Evolutionary conservation across 2,797 vertebrate genomes (phyloP).

Genomic region (Myotis myotis): DNA sequence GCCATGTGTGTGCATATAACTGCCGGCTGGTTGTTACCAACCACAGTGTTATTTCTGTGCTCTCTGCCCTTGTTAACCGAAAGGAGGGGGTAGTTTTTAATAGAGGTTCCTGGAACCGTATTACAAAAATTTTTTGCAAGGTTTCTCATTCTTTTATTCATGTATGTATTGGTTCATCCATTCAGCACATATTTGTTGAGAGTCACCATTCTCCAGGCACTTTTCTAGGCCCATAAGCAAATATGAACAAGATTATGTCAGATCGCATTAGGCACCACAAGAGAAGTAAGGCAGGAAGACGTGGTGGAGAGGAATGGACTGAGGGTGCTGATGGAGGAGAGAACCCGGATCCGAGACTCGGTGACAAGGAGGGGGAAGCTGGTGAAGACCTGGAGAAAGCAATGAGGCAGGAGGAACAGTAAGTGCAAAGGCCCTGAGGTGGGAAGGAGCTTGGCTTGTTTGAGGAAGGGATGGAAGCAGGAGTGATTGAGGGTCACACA

Average conservation of each 20-base stretch:
- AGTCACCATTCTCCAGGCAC: too few species aligned
- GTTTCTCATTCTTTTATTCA: not conserved
- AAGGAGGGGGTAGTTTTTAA: not conserved
- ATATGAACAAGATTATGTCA: not conserved
- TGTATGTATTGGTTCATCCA: not conserved
- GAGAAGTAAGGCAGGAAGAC: not conserved
- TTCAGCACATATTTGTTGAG: not conserved
- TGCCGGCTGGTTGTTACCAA: conserved; percentile 45
- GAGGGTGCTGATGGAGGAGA: not conserved
- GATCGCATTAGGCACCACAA: accelerated
- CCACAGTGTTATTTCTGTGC: conserved; percentile 25
- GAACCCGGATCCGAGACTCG: not conserved
- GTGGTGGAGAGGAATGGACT: not conserved
- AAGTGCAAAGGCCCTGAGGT: not conserved
- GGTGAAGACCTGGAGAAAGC: not conserved
- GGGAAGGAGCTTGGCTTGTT: not conserved
- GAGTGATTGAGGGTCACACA: not conserved
- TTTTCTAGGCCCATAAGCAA: not conserved
- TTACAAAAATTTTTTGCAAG: not conserved
- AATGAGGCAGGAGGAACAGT: not conserved
- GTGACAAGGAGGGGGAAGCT: not conserved
- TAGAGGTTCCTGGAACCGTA: not conserved
- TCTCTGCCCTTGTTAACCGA: conserved; percentile 40
- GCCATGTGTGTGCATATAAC: conserved; percentile 53
- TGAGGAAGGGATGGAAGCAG: not conserved